These are phyloP conservation scores for Chaetura pelagica DNA, from an alignment of 2,113 vertebrate genomes.

Conservation along the genomic window DNA sequence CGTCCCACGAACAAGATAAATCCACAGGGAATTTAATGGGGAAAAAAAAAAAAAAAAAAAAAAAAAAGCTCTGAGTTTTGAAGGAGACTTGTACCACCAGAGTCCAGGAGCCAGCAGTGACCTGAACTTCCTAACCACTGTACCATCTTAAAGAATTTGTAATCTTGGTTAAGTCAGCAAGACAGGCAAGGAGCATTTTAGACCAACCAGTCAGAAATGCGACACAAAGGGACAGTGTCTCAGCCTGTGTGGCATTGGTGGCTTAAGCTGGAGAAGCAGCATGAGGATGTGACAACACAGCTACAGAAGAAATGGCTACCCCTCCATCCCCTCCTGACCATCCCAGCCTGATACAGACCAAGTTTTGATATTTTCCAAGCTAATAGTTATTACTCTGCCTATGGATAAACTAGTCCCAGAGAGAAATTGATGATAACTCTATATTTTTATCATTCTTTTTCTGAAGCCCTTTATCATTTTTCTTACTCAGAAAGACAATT, in stretches of 20 bases:
- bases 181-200: not conserved
- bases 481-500: not conserved
- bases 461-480: not conserved
- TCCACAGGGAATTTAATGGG: not conserved
- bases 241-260: not conserved
- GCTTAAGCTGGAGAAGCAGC: not conserved
- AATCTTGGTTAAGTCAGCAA: not conserved
- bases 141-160: not conserved
- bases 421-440: not conserved
- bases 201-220: not conserved
- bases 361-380: not conserved
- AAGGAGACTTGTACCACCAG: not conserved
- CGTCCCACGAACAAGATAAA: not conserved
- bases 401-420: not conserved
- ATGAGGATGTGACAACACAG: not conserved
- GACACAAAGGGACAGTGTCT: not conserved
- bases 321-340: accelerated
- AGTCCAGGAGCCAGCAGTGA: not conserved
- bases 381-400: not conserved
- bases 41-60: not conserved
- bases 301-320: not conserved
- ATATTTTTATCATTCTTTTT: not conserved
- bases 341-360: not conserved
- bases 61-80: not conserved
- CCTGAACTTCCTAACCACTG: not conserved